Base-by-base conservation (phyloP, 2,888 invertebrate genomes). In the Tridacna crocea region DNA sequence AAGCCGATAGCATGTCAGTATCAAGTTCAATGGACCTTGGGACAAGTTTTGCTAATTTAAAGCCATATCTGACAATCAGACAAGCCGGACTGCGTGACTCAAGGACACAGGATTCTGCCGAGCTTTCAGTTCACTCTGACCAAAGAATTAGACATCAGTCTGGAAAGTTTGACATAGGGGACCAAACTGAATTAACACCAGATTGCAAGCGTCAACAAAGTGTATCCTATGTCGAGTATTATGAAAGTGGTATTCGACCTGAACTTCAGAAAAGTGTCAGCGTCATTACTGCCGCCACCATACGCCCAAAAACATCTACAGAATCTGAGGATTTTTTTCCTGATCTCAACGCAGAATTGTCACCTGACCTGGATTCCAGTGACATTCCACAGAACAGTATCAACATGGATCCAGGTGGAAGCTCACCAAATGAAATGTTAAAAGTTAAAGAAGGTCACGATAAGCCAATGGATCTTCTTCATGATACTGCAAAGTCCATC, bases 1-100 rank as follows among this genome's bases (percentile, higher is more conserved):
- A 70, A 13, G 47, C 48, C 12, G 70, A 70, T 24, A 70, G 70
- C 2, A 51, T 51, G 17, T 70, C 70, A 26, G 70, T 24, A 19
- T 6, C 51, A 10, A 70, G 70, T 19, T 70, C 70, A 15, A 15
- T 48, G 13, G 51, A 70, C 11, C 70, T 51, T 70, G 70, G 51
- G 15, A 24, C 70, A 26, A 51, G 47, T 12, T 70, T 19, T 24
- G 70, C 70, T 17, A 26, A 70, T 70, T 51, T 70, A 51, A 15
- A 22, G 1, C 17, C 51, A n/a, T 70, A 70, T 24, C 15, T 46
- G 27, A 17, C 46, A 66, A 36, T 2, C 1, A 47, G 22, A 17
- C 70, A 48, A 11, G 27, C 1, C 13, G 61, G n/a, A 61, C 61
- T 22, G 3, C 4, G 36, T 36, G 36, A 36, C 8, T 36, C 36